These are phyloP conservation scores for Leptocoma aspasia DNA, from an alignment of 2,113 vertebrate genomes.

Conservation along the genomic window DNA sequence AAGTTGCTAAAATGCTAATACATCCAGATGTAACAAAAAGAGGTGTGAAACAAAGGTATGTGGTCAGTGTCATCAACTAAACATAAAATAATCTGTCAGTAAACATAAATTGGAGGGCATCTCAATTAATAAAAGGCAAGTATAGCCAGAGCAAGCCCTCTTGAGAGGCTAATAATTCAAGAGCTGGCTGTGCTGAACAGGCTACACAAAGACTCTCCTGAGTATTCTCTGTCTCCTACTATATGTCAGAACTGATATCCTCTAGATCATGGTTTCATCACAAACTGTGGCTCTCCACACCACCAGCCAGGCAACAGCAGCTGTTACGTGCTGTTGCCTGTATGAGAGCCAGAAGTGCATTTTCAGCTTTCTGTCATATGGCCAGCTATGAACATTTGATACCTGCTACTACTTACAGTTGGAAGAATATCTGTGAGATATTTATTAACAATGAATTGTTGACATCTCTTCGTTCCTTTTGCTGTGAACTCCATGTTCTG, in stretches of 20 bases:
- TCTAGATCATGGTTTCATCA: background rate
- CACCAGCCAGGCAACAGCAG: background rate
- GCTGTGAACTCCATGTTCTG: background rate
- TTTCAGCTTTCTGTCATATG: background rate
- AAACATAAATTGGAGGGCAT: background rate
- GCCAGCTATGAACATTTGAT: background rate
- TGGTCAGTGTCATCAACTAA: background rate
- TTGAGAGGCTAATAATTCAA: conserved; percentile 9
- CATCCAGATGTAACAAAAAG: background rate
- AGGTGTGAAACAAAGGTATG: background rate
- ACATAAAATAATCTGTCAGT: background rate
- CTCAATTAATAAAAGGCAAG: background rate
- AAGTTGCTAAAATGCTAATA: background rate
- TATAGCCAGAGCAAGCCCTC: background rate
- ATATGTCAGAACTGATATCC: background rate
- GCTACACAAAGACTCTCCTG: background rate
- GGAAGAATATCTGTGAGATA: background rate
- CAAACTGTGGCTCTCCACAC: background rate
- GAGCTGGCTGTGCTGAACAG: background rate
- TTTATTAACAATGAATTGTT: background rate
- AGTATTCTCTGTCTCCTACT: background rate
- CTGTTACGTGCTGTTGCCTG: background rate
- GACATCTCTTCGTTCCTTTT: background rate
- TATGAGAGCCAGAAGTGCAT: background rate
- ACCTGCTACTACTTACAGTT: background rate